Base-by-base conservation (phyloP, 2,888 invertebrate genomes). In the Dioctria rufipes region DNA sequence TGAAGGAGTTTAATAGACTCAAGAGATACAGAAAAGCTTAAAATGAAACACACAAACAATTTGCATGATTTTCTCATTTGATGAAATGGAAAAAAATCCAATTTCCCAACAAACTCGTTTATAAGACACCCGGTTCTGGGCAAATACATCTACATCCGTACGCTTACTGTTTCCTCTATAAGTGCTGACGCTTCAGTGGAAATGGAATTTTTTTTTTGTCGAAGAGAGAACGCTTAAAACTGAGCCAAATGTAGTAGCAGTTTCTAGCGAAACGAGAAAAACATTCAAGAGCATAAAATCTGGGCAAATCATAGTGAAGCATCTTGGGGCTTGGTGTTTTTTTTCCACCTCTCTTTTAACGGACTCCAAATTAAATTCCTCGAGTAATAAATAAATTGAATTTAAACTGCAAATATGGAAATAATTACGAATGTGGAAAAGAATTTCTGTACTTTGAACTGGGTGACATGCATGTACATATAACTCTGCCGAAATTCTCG, bases 1-100 rank as follows among this genome's bases (percentile, higher is more conserved):
- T 78, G 61, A 78, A 78, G 65, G 78, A 78, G 78, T 78, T 78
- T 78, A 78, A 78, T 78, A 78, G 66, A 78, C 63, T 78, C 66
- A 46, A 65, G 78, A 66, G 78, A 78, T 66, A 66, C 66, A 78
- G 66, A 78, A 66, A 54, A 67, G 66, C 78, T 79, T 79, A 66
- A 79, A 79, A 79, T 79, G 78, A 58, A 79, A 79, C 66, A 79
- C 66, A 66, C 67, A 79, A 79, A 66, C 78, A 71, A 71, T 80
- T 80, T 80, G 80, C 80, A 80, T 80, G 80, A 80, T 80, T 80
- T 80, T 80, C 71, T 71, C 80, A 80, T 80, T 80, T 80, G 71
- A 71, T 80, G 80, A 80, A 80, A 80, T 80, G 80, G 63, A 71
- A 80, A 80, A 73, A 71, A 80, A 71, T 71, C 71, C 80, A 80